phyloP scores from a whole-genome alignment of 1,140 invertebrate genomes.

The Hypsibius dujardini region DNA sequence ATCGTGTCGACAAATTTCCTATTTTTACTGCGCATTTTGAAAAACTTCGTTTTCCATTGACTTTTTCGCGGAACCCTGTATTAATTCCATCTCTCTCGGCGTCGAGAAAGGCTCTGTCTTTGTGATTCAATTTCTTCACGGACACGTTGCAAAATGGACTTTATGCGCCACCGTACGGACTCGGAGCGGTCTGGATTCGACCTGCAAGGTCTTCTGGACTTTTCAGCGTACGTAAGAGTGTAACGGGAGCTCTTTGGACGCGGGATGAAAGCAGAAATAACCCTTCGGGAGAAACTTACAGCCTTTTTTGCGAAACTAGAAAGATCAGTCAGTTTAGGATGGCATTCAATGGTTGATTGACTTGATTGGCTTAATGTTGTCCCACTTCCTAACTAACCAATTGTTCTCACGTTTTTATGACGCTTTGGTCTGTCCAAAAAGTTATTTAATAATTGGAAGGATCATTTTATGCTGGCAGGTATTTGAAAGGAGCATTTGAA shows the following conservation, averaged over 20 bases:
- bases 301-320: background rate
- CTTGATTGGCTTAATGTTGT: too few species aligned
- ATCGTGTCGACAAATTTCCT: too few species aligned
- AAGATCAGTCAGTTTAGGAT: background rate
- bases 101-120: background rate
- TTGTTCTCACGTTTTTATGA: too few species aligned
- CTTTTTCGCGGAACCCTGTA: background rate
- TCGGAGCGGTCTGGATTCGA: background rate
- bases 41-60: background rate
- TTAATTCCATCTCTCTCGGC: background rate
- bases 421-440: background rate
- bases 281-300: too few species aligned
- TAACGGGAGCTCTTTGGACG: too few species aligned
- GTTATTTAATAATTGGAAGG: too few species aligned
- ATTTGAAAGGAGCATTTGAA: too few species aligned
- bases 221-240: constrained; percentile 11
- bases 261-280: too few species aligned
- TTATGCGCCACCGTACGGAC: background rate
- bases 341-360: background rate
- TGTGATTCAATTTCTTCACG: background rate
- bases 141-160: constrained; percentile 6
- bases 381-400: too few species aligned
- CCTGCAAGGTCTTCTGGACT: constrained; percentile 9
- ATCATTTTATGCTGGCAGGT: too few species aligned
- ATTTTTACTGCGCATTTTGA: background rate